phyloP scores from a whole-genome alignment of 2,797 vertebrate species.

The Eutrigla gurnardus region DNA sequence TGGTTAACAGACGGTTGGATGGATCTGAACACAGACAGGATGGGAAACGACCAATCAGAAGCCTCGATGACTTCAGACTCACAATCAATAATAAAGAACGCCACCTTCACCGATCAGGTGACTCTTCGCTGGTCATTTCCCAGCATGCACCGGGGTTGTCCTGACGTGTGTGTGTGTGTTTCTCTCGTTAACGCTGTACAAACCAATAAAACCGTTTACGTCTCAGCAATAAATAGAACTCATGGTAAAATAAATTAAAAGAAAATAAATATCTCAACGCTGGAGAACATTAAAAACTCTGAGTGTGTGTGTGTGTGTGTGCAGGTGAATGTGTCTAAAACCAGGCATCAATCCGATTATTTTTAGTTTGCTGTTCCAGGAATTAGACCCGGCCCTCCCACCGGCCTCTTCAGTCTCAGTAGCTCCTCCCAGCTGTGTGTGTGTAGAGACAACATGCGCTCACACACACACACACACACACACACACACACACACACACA shows the following conservation, averaged over 20 bases:
- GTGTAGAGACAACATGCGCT: slow-evolving; percentile 8
- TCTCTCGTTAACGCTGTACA: slow-evolving; percentile 51
- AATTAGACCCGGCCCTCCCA: slow-evolving; percentile 53
- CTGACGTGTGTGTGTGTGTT: slow-evolving; percentile 18
- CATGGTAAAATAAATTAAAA: slow-evolving; percentile 72
- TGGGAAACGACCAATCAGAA: slow-evolving; percentile 25
- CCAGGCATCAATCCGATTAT: slow-evolving; percentile 22
- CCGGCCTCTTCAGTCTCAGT: slow-evolving; percentile 46
- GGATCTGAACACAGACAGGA: slow-evolving; percentile 6
- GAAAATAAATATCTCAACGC: slow-evolving; percentile 67
- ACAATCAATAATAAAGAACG: background rate
- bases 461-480: slow-evolving; percentile 30
- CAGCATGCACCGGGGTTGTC: slow-evolving; percentile 28
- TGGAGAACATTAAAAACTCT: slow-evolving; percentile 28
- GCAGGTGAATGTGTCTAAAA: slow-evolving; percentile 19
- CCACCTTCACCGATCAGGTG: too few relatives aligned
- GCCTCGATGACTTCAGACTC: too few relatives aligned
- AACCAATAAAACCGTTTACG: slow-evolving; percentile 38
- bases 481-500: background rate
- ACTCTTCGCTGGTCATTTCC: slow-evolving; percentile 26
- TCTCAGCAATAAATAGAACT: slow-evolving; percentile 76
- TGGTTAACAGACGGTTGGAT: background rate
- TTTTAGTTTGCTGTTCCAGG: slow-evolving; percentile 45
- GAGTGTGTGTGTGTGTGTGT: slow-evolving; percentile 6
- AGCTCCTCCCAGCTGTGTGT: slow-evolving; percentile 46